A percentile compares a stretch with the other conserved stretches of the same genome.
Conservation (phyloP, 2,888 invertebrate species). For the Isoperla grammatica region DNA sequence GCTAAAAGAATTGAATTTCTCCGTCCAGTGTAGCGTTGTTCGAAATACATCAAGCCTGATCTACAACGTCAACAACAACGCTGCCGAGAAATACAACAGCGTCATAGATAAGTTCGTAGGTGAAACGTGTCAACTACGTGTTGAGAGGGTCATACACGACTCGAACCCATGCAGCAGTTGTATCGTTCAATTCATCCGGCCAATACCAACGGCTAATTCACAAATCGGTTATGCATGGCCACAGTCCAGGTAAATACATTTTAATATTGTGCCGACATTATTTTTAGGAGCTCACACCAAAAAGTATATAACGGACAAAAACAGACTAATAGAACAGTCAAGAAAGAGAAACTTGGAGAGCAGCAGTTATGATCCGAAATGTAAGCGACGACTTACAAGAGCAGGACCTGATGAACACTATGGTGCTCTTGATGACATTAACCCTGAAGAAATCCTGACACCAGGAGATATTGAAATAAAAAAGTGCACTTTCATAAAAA, state of each 20-base stretch:
- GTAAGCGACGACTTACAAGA: background rate
- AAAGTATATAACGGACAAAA: background rate
- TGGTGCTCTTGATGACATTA: background rate
- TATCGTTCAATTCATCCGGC: background rate
- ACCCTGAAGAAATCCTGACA: background rate
- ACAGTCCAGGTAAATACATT: conserved; percentile 5
- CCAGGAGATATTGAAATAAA: background rate
- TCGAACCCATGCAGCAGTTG: background rate
- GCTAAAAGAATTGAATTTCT: background rate
- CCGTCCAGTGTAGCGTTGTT: background rate
- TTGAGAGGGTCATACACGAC: conserved; percentile 3
- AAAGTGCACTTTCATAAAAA: background rate
- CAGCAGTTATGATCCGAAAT: background rate
- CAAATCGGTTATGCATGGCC: background rate
- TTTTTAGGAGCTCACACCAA: background rate
- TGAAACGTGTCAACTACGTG: conserved; percentile 1
- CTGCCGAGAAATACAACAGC: conserved; percentile 4
- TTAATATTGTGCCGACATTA: too few relatives aligned
- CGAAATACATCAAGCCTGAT: background rate
- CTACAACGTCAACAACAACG: conserved; percentile 2
- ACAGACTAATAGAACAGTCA: background rate
- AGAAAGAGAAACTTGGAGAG: background rate
- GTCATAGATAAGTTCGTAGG: conserved; percentile 6
- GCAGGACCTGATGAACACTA: background rate
- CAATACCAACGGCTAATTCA: background rate